Evolutionary conservation across 2,888 invertebrate species (phyloP).

Genomic region (Netelia inedita): DNA sequence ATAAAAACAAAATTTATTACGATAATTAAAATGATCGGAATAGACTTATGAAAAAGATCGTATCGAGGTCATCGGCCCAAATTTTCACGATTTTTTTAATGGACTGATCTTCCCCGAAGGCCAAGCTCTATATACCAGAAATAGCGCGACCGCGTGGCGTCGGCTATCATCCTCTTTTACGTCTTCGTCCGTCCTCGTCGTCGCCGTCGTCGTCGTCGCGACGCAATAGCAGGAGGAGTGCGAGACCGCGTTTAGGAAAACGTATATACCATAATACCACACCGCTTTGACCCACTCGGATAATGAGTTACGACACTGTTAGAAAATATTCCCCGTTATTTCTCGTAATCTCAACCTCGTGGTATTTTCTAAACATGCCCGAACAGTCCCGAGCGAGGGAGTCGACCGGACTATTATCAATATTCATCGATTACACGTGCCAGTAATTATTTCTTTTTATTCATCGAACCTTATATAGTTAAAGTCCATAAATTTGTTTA

Average conservation of each 20-base stretch:
- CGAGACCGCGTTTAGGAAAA: slow-evolving; percentile 39
- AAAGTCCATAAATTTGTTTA: too few species aligned
- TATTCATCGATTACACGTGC: not conserved
- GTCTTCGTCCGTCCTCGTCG: slow-evolving; percentile 26
- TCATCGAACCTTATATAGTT: too few species aligned
- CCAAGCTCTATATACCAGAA: slow-evolving; percentile 61
- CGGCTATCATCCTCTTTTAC: not conserved
- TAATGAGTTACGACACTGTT: slow-evolving; percentile 55
- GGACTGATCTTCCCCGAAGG: slow-evolving; percentile 56
- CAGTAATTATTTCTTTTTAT: too few species aligned
- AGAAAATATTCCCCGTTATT: not conserved
- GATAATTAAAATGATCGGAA: not conserved
- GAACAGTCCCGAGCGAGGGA: not conserved
- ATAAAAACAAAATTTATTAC: not conserved
- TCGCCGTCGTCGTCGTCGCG: slow-evolving; percentile 28
- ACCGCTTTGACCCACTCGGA: slow-evolving; percentile 45
- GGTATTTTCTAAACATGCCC: not conserved
- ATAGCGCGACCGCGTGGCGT: slow-evolving; percentile 57
- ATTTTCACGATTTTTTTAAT: slow-evolving; percentile 45
- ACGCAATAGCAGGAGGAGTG: slow-evolving; percentile 49
- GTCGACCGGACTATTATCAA: not conserved
- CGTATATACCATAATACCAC: slow-evolving; percentile 11
- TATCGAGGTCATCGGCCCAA: slow-evolving; percentile 41
- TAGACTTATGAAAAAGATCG: not conserved
- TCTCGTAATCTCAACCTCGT: not conserved